Conservation (phyloP, 2,113 vertebrate genomes). For the Riparia riparia region DNA sequence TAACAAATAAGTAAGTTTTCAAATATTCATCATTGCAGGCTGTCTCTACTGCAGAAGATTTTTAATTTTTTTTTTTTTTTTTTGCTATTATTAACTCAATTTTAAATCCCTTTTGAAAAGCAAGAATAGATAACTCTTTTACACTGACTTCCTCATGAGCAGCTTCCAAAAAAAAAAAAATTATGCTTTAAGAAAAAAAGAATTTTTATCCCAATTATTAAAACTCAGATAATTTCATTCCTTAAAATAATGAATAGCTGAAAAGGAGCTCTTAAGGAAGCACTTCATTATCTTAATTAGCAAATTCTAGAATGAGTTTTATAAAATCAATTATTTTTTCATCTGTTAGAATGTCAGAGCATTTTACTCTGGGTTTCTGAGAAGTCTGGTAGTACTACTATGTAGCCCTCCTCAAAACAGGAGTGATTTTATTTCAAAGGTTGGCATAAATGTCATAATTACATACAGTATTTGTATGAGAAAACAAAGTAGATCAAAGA, state of each 20-base stretch:
- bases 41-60: background rate
- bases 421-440: constrained; percentile 59
- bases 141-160: background rate
- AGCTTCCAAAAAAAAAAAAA: background rate
- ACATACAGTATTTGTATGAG: constrained; percentile 61
- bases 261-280: constrained; percentile 13
- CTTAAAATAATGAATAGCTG: background rate
- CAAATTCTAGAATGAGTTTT: constrained; percentile 30
- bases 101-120: background rate
- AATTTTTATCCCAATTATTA: background rate
- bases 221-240: background rate
- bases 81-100: background rate
- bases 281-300: constrained; percentile 31
- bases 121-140: background rate
- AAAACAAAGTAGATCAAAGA: constrained; percentile 71
- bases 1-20: background rate
- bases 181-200: background rate
- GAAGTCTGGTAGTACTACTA: constrained; percentile 38
- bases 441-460: constrained; percentile 69
- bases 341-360: constrained; percentile 28
- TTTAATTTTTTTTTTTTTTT: background rate
- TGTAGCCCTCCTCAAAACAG: constrained; percentile 42
- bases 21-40: background rate
- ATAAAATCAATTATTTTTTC: constrained; percentile 32
- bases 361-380: constrained; percentile 20